These are phyloP conservation scores for Entomobrya multifasciata DNA, from an alignment of 2,888 invertebrate genomes.

Conservation along the genomic window DNA sequence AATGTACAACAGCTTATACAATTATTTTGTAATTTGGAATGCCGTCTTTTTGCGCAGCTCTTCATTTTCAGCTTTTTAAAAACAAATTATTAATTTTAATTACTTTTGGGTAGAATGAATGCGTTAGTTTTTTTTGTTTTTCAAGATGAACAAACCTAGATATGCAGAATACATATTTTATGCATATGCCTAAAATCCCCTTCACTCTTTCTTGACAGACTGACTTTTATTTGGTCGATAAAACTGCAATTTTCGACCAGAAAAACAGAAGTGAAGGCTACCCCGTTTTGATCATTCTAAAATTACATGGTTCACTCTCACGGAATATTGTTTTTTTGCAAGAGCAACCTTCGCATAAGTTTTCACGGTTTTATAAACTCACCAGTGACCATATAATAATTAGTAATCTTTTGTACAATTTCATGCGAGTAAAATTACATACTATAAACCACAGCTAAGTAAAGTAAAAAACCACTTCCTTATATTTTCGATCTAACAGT, in stretches of 20 bases:
- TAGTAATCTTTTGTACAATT: background rate
- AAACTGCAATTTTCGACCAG: constrained; percentile 3
- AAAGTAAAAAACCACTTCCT: background rate
- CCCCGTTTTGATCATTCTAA: background rate
- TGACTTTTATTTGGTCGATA: constrained; percentile 24
- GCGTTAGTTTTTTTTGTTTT: too few relatives aligned
- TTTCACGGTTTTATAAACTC: background rate
- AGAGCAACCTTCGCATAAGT: background rate
- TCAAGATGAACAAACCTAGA: too few relatives aligned
- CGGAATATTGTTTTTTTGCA: background rate
- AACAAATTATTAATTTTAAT: too few relatives aligned
- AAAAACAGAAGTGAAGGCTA: background rate
- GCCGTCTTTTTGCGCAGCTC: too few relatives aligned
- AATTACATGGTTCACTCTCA: background rate
- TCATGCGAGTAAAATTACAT: background rate
- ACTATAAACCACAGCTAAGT: too few relatives aligned
- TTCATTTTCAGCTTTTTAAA: too few relatives aligned
- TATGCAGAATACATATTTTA: background rate
- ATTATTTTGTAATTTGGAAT: too few relatives aligned
- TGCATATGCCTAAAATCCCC: too few relatives aligned
- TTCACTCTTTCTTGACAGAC: background rate
- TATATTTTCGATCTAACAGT: too few relatives aligned
- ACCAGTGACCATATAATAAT: background rate
- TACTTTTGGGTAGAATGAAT: too few relatives aligned
- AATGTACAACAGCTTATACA: too few relatives aligned